phyloP scores from a whole-genome alignment of 2,888 invertebrate species.

The Zeuzera pyrina region DNA sequence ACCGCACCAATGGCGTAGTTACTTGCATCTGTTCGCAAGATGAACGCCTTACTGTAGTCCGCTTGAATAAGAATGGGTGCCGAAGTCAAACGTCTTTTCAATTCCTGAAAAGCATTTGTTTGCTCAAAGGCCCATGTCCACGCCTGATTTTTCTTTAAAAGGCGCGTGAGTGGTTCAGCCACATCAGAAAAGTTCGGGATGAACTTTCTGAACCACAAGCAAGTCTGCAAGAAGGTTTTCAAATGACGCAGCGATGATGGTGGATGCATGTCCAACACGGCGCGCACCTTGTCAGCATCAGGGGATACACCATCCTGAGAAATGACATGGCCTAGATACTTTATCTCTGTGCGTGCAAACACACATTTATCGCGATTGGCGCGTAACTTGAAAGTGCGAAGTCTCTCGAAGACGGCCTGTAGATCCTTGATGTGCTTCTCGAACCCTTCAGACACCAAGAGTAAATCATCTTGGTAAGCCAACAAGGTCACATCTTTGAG shows the following conservation, averaged over 20 bases:
- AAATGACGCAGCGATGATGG: conserved; percentile 5
- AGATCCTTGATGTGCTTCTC: conserved; percentile 23
- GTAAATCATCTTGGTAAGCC: conserved; percentile 25
- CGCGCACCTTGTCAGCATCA: conserved; percentile 24
- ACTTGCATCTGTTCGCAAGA: conserved; percentile 26
- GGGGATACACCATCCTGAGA: conserved; percentile 18
- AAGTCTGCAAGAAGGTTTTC: conserved; percentile 17
- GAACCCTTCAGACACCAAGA: conserved; percentile 20
- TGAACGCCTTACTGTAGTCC: conserved; percentile 17
- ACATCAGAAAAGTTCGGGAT: conserved; percentile 16
- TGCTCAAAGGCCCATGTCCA: conserved; percentile 16
- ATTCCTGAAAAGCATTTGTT: conserved; percentile 10
- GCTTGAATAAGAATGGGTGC: conserved; percentile 17
- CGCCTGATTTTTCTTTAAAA: conserved; percentile 15
- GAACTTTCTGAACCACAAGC: conserved; percentile 30
- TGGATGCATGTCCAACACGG: conserved; percentile 10
- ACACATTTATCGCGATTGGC: no score
- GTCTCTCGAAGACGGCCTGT: conserved; percentile 17
- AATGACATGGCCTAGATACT: conserved; percentile 26
- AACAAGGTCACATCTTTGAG: conserved; percentile 13
- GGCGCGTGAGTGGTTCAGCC: conserved; percentile 14
- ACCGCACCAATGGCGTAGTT: conserved; percentile 23
- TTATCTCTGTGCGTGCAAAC: conserved; percentile 18
- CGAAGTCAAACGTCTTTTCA: conserved; percentile 13
- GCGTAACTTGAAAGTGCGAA: conserved; percentile 17